Conservation (phyloP, 2,888 invertebrate genomes). For the Drosophila hamatofila region DNA sequence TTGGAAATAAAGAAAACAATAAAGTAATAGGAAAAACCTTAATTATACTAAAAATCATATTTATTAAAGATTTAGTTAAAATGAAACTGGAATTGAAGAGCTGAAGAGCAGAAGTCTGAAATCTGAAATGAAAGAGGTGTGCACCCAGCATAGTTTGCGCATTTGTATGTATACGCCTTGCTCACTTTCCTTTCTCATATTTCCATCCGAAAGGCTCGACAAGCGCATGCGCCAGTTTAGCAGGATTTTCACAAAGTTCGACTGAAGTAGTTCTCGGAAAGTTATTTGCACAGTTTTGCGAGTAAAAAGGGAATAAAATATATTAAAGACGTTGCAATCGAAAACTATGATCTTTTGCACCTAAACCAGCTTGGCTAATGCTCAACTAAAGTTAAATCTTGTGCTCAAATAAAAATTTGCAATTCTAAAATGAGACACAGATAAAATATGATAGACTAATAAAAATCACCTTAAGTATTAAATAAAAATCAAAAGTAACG, state of each 20-base stretch:
- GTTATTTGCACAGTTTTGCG: slow-evolving; percentile 56
- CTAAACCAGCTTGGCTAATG: neutral
- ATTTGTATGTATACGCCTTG: slow-evolving; percentile 22
- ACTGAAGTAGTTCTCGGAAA: slow-evolving; percentile 59
- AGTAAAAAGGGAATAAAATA: slow-evolving; percentile 4
- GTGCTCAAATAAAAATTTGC: neutral
- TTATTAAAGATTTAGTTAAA: neutral
- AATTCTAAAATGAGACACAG: neutral
- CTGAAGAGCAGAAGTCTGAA: neutral
- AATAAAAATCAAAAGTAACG: neutral
- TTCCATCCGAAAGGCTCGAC: slow-evolving; percentile 54
- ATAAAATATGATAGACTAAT: neutral
- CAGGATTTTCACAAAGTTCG: slow-evolving; percentile 55
- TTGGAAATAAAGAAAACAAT: neutral
- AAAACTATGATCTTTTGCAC: neutral
- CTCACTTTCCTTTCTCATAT: slow-evolving; percentile 26
- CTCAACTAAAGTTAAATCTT: neutral
- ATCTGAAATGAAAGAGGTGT: neutral
- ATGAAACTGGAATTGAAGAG: neutral
- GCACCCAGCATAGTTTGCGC: slow-evolving; percentile 1
- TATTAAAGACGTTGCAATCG: neutral
- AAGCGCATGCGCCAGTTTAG: slow-evolving; percentile 61
- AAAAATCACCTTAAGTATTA: neutral
- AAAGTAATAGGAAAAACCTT: neutral
- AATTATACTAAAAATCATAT: neutral